Conservation (phyloP, 2,113 vertebrate species). For the Tricholaema leucomelas region DNA sequence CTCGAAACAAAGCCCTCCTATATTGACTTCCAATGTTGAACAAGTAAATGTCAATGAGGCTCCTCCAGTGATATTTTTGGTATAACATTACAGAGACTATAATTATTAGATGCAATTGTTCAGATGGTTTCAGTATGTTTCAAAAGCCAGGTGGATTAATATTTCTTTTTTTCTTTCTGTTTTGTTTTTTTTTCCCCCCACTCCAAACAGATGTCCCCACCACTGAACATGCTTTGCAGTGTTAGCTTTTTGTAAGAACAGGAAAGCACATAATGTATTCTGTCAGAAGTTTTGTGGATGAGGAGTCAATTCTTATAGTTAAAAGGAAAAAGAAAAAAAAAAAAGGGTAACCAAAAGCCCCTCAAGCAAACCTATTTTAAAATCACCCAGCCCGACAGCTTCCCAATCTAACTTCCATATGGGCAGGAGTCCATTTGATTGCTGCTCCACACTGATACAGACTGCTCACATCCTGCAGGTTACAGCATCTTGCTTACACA, state of each 20-base stretch:
- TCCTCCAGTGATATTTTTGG: background rate
- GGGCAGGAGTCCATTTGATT: background rate
- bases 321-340: background rate
- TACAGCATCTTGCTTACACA: too few relatives aligned
- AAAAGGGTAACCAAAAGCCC: background rate
- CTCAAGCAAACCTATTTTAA: background rate
- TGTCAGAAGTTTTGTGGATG: background rate
- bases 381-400: background rate
- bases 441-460: background rate
- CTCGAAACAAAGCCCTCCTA: constrained; percentile 43
- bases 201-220: constrained; percentile 11
- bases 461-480: background rate
- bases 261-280: background rate
- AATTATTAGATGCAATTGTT: constrained; percentile 6
- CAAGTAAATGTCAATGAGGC: constrained; percentile 48
- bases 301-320: background rate
- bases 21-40: constrained; percentile 25
- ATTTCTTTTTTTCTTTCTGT: background rate
- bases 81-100: background rate
- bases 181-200: background rate
- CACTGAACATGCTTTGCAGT: background rate
- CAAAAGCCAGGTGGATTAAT: constrained; percentile 32
- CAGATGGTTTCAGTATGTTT: background rate
- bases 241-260: background rate
- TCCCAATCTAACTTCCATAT: background rate